Evolutionary conservation across 2,113 vertebrate species (phyloP), one percentile per base, ranked within the genome.

Genomic region (Arothron firmamentum): DNA sequence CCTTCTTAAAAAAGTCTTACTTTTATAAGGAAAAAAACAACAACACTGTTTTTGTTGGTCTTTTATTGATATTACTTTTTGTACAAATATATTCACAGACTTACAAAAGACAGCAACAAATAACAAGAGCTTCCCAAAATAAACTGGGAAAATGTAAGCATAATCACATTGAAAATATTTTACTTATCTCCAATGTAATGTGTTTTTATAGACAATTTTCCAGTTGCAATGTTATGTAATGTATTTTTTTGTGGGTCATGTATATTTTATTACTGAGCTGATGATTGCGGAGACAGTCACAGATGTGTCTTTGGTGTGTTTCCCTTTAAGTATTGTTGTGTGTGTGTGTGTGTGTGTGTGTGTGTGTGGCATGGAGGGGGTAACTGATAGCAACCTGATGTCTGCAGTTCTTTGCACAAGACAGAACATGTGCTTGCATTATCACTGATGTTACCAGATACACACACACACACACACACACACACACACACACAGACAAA

Each of bases 11-110:
- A 38, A 38, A 11, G 34, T 38, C 8, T 47, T 67, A 3, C 48
- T 23, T 20, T 46, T 20, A 50, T 12, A 63, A 21, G n/a, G 20
- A 65, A 73, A 74, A 46, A 17, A 17, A 48, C 62, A 38, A 25
- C 66, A 55, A 55, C 48, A 67, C 31, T 56, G 50, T 76, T 70
- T 75, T 70, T 34, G 68, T 84, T 83, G 78, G 78, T 88, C 53
- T 82, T 85, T 89, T 90, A 88, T 82, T 88, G 82, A 84, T 74
- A 77, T 76, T 62, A 65, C 47, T 74, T 73, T 84, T 78, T 81
- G 70, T 88, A 90, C 82, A 92, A 89, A 92, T 85, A 86, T 61
- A 62, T 78, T 88, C 82, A 86, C 68, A 64, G 41, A 70, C 67
- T 85, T 49, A 38, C 11, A 55, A 74, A 77, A 78, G 68, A 72